Evolutionary conservation across 2,797 vertebrate genomes (phyloP), one percentile per base, ranked within the genome.

Genomic region (Bryconaethiops microstoma): DNA sequence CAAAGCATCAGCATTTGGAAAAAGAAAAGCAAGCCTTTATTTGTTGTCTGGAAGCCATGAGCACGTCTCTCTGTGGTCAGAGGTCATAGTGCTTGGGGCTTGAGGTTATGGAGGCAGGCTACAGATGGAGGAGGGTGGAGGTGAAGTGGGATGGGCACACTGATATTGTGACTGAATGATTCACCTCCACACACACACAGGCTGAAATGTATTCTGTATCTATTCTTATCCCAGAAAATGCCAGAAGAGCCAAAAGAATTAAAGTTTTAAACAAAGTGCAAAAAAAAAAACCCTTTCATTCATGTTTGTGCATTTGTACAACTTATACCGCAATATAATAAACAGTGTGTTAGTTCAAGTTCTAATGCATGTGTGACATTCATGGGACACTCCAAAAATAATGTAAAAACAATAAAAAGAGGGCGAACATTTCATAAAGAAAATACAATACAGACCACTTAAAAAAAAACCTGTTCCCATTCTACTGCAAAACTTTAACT

Each of bases 11-110:
- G 67, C 80, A 83, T 92, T 85, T 89, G 91, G 90, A 94, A 93
- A 92, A 93, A 90, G 88, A 83, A 74, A 89, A 82, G 83, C 88
- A 90, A 89, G 87, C 91, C 89, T 95, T 94, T 93, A 94, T 95
- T 95, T 89, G 87, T 92, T 92, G 65, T 90, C 86, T 90, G 85
- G 88, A 89, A 89, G 87, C 76, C 82, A 86, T 85, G 84, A 87
- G 93, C 90, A 80, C 94, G 90, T 95, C 94, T 85, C 93, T 94
- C 92, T 88, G 42, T 25, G 71, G 79, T 86, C 0, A 9, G 93
- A 97, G 96, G 92, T 98, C 97, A 98, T 91, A 92, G 95, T 92
- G 95, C 96, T 94, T 45, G 67, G 79, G 55, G 9, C 17, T 57
- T 54, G 68, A n/a, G 78, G 74, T 67, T 54, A 79, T 55, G 12